Conservation (phyloP, 1,140 invertebrate genomes). For the Diachasma alloeum region DNA sequence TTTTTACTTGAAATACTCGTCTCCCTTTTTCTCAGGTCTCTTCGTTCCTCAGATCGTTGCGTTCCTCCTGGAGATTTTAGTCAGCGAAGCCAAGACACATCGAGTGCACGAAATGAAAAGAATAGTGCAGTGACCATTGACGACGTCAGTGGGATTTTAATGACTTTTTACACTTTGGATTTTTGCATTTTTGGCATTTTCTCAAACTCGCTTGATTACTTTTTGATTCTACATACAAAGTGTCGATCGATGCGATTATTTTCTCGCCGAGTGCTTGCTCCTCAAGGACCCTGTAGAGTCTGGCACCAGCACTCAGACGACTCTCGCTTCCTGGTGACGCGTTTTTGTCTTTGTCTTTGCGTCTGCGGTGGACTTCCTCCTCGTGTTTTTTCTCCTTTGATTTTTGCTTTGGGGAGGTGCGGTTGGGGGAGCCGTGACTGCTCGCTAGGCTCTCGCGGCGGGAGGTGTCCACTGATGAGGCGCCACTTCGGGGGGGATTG, state of each 20-base stretch:
- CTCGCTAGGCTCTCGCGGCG: slow-evolving; percentile 53
- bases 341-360: slow-evolving; percentile 44
- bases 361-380: slow-evolving; percentile 39
- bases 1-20: not conserved
- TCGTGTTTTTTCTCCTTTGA: slow-evolving; percentile 30
- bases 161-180: slow-evolving; percentile 37
- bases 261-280: slow-evolving; percentile 58
- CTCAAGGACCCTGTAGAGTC: slow-evolving; percentile 60
- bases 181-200: slow-evolving; percentile 27
- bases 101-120: not conserved
- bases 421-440: slow-evolving; percentile 53
- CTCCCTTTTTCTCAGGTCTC: not conserved
- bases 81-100: not conserved
- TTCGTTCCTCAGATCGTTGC: not conserved
- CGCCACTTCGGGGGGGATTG: slow-evolving; percentile 27
- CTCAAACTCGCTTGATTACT: slow-evolving; percentile 4
- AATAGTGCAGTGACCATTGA: not conserved
- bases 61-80: too few species aligned
- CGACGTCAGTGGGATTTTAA: not conserved
- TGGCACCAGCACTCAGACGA: slow-evolving; percentile 52
- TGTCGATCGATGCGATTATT: slow-evolving; percentile 41
- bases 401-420: slow-evolving; percentile 47
- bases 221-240: slow-evolving; percentile 35
- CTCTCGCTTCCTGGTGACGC: slow-evolving; percentile 47
- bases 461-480: slow-evolving; percentile 46